Base-by-base conservation (phyloP, 2,797 vertebrate species). In the Xyrichtys novacula region DNA sequence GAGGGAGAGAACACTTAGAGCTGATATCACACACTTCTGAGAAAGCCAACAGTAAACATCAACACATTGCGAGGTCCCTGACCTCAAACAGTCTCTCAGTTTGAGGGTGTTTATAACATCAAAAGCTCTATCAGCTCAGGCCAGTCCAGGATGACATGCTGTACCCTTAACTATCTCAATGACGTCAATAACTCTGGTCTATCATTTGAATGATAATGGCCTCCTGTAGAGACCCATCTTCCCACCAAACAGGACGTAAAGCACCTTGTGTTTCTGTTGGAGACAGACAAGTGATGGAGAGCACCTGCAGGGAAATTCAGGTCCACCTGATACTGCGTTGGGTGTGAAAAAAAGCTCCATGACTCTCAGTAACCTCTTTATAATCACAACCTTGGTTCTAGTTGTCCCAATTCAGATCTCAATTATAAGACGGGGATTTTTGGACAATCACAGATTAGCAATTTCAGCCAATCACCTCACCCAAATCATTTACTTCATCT, bases 171-270 rank as follows among this genome's bases (percentile, higher is more conserved):
- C 47, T 40, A 19, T 8, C 17, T 10, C 61, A 58, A 73, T 53
- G 31, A 60, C 64, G 58, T 67, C 74, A 68, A 16, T 43, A 68
- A 74, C 58, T 34, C 26, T 28, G 54, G 14, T 26, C 58, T 44
- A 34, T 58, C 44, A 57, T 78, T 66, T 76, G 39, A 65, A 62
- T 50, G 50, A 68, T 22, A 65, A 58, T 3, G 28, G 29, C 36
- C 46, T 17, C 68, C 67, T 46, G 52, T 68, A 65, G 1, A 64
- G 40, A 55, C 36, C 42, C 77, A 61, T 53, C 57, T 34, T 67
- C 43, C 49, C 20, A 12, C 39, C 38, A 39, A 16, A 49, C 65
- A 42, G 63, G 74, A 68, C 31, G 31, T 17, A 20, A 32, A 14
- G 46, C 54, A 19, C 34, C 39, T 26, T 66, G 39, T 14, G 53